A percentile compares a stretch with the other conserved stretches of the same genome.
Evolutionary conservation across 2,113 vertebrate genomes (phyloP).

Genomic region (Proterorhinus semilunaris): DNA sequence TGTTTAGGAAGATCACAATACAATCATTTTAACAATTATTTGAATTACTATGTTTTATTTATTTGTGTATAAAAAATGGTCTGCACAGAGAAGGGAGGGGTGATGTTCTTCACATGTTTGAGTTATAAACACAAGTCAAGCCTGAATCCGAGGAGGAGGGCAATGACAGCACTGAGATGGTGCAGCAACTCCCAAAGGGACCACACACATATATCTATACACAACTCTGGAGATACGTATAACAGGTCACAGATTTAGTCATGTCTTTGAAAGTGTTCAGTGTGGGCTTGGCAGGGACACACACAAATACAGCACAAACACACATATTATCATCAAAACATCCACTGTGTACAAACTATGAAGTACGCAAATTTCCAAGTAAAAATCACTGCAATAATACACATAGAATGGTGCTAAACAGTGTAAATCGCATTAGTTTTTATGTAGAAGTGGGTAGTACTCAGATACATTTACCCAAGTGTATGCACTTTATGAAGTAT

Average conservation of each 20-base stretch:
- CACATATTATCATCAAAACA: background rate
- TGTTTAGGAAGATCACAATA: too few species aligned
- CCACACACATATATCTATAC: conserved; percentile 36
- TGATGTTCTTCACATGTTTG: conserved; percentile 66
- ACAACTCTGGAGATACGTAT: conserved; percentile 6
- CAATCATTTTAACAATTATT: too few species aligned
- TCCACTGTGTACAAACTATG: background rate
- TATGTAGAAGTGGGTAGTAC: too few species aligned
- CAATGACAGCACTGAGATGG: too few species aligned
- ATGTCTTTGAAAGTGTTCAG: background rate
- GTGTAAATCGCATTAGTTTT: too few species aligned
- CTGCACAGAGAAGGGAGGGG: conserved; percentile 14
- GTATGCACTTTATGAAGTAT: too few species aligned
- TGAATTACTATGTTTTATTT: too few species aligned
- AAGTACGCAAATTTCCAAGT: background rate
- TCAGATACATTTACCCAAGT: background rate
- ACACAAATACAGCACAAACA: background rate
- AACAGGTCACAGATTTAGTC: too few species aligned
- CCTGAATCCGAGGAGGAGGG: conserved; percentile 11
- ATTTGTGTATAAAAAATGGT: too few species aligned
- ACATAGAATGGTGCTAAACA: too few species aligned
- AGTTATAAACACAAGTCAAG: conserved; percentile 42
- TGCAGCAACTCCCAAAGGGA: conserved; percentile 38
- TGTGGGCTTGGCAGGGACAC: background rate
- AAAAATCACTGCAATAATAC: too few species aligned